phyloP scores from a whole-genome alignment of 2,797 vertebrate genomes.

The Acrocephalus scirpaceus region DNA sequence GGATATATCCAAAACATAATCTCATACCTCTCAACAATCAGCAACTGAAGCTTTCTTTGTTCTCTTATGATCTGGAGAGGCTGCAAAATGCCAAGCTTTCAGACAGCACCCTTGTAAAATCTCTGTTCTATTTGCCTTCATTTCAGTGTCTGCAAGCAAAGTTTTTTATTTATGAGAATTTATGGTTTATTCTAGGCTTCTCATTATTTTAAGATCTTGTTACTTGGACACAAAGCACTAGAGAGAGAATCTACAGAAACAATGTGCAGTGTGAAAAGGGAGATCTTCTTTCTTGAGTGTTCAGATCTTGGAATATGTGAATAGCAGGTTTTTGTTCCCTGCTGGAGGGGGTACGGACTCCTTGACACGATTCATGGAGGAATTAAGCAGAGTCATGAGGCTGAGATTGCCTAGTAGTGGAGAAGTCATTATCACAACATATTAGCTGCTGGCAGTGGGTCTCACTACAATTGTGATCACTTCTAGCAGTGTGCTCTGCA shows the following conservation, averaged over 20 bases:
- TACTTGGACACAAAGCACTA: neutral
- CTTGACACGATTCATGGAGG: neutral
- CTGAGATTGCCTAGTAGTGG: neutral
- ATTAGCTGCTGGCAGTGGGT: neutral
- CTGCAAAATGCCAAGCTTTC: neutral
- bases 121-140: neutral
- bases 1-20: neutral
- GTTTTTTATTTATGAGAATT: neutral
- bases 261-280: neutral
- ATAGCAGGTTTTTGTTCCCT: neutral
- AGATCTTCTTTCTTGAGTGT: neutral
- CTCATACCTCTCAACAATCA: neutral
- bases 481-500: neutral
- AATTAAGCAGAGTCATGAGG: neutral
- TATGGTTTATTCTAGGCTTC: neutral
- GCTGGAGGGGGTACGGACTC: neutral
- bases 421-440: neutral
- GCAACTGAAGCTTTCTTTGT: neutral
- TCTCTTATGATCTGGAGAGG: neutral
- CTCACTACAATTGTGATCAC: fast-evolving
- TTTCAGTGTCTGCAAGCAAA: neutral
- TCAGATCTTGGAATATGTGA: neutral
- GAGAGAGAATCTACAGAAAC: neutral
- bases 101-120: neutral
- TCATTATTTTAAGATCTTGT: neutral